A percentile compares a stretch with the other conserved stretches of the same genome.
Evolutionary conservation across 2,888 invertebrate genomes (phyloP).

Genomic region (Lasioglossum oenotherae): DNA sequence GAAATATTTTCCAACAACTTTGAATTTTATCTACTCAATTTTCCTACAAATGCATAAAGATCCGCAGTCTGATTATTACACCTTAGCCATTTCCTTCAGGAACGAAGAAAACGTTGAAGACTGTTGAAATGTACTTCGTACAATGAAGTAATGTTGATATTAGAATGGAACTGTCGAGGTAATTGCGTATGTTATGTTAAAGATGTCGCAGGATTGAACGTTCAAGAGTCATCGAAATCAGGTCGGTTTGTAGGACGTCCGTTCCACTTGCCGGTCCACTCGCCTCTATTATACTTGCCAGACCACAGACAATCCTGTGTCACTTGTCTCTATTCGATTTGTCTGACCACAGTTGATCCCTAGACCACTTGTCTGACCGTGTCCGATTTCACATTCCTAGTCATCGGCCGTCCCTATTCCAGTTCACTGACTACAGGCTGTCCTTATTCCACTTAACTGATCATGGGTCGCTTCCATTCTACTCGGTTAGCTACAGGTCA

Average conservation of each 20-base stretch:
- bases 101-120: too few species aligned
- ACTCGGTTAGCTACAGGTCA: background rate
- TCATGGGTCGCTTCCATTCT: background rate
- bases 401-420: constrained; percentile 1
- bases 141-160: background rate
- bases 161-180: background rate
- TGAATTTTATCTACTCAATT: too few species aligned
- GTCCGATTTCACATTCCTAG: constrained; percentile 10
- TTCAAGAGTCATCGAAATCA: background rate
- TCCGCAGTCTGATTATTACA: too few species aligned
- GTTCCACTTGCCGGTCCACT: background rate
- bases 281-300: constrained; percentile 11
- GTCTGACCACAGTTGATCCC: constrained; percentile 8
- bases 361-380: constrained; percentile 8
- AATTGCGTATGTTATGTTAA: background rate
- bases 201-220: background rate
- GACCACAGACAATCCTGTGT: constrained; percentile 7
- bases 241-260: background rate
- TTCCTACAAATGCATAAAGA: too few species aligned
- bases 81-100: too few species aligned
- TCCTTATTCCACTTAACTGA: constrained; percentile 5
- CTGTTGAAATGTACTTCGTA: too few species aligned
- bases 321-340: constrained; percentile 4
- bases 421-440: background rate
- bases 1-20: too few species aligned